Evolutionary conservation across 1,140 invertebrate species (phyloP).

Genomic region (Harpegnathos saltator): DNA sequence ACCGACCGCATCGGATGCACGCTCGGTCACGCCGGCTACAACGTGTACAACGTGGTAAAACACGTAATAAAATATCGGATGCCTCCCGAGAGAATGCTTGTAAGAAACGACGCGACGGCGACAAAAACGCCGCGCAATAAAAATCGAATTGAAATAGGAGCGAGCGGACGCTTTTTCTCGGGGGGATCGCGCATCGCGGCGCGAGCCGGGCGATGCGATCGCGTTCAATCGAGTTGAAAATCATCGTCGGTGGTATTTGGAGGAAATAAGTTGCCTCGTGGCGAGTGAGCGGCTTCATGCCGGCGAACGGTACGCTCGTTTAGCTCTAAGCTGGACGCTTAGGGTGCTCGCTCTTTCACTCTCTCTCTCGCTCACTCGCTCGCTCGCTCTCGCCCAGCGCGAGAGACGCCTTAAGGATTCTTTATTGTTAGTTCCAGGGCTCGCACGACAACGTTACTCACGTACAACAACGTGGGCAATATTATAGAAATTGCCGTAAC

Average conservation of each 20-base stretch:
- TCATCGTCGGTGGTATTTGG: conserved; percentile 50
- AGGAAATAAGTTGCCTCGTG: conserved; percentile 46
- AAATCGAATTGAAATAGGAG: conserved; percentile 51
- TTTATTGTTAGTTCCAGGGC: conserved; percentile 67
- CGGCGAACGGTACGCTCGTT: conserved; percentile 47
- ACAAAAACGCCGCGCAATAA: conserved; percentile 16
- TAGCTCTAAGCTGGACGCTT: conserved; percentile 45
- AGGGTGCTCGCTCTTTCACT: conserved; percentile 19
- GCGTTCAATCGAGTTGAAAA: conserved; percentile 61
- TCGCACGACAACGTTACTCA: conserved; percentile 71
- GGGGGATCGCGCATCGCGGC: conserved; percentile 32
- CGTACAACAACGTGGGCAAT: conserved; percentile 73
- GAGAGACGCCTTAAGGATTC: conserved; percentile 54
- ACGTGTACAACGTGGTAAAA: conserved; percentile 17
- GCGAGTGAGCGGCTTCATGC: conserved; percentile 37
- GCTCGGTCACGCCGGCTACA: not conserved
- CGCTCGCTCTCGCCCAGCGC: conserved; percentile 17
- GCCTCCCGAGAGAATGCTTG: conserved; percentile 5
- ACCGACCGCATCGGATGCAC: not conserved
- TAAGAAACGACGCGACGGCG: conserved; percentile 29
- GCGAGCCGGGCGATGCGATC: conserved; percentile 37
- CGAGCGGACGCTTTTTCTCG: conserved; percentile 38
- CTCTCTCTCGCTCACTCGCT: conserved; percentile 3
- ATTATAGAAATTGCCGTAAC: conserved; percentile 78
- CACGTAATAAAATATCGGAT: not conserved